A percentile compares a stretch with the other conserved stretches of the same genome.
phyloP scores from a whole-genome alignment of 2,113 vertebrate species.

The Sinosuthora webbiana region DNA sequence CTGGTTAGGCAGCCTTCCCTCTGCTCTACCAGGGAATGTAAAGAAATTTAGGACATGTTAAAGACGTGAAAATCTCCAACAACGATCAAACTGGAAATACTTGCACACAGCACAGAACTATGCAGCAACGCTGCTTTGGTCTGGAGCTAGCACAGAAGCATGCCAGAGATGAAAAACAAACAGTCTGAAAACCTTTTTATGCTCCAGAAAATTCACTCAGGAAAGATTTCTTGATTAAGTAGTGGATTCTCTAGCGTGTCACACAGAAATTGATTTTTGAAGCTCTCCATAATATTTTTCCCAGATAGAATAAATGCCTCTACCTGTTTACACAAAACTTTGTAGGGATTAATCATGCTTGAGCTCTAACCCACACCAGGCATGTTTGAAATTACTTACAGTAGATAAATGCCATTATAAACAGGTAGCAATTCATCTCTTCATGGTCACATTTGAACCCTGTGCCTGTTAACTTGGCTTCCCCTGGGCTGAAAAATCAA shows the following conservation, averaged over 20 bases:
- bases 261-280: background rate
- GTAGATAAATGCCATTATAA: background rate
- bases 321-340: background rate
- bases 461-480: background rate
- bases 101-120: background rate
- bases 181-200: background rate
- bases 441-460: background rate
- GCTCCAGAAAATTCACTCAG: background rate
- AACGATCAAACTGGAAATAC: background rate
- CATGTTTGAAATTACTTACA: background rate
- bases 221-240: background rate
- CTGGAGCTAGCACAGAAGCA: background rate
- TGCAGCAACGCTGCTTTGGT: background rate
- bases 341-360: background rate
- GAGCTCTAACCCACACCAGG: background rate
- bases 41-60: background rate
- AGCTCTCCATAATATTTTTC: background rate
- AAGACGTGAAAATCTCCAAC: background rate
- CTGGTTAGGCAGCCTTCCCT: background rate
- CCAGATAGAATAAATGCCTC: background rate
- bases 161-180: background rate
- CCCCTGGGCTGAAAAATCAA: background rate
- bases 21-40: background rate
- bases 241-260: background rate
- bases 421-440: background rate